Evolutionary conservation across 2,797 vertebrate species (phyloP).

Genomic region (Botia almorhae): DNA sequence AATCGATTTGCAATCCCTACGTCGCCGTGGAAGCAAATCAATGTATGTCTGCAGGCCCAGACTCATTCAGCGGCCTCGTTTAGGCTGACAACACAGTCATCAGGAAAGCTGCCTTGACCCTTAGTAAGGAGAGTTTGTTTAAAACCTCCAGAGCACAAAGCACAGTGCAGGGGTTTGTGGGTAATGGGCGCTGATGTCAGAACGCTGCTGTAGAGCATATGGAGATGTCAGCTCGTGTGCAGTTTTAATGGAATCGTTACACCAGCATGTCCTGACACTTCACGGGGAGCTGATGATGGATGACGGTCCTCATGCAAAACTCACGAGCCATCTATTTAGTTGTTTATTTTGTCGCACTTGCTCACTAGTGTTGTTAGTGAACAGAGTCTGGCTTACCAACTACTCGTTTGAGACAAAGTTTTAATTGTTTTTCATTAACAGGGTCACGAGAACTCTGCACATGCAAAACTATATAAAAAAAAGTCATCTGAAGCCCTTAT

Average conservation of each 20-base stretch:
- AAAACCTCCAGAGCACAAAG: conserved; percentile 41
- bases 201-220: conserved; percentile 45
- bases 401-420: conserved; percentile 54
- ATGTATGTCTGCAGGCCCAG: neutral
- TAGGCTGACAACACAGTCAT: neutral
- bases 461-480: no score
- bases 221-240: conserved; percentile 57
- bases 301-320: conserved; percentile 38
- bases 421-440: neutral
- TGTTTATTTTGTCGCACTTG: neutral
- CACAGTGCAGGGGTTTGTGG: conserved; percentile 51
- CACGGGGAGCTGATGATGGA: conserved; percentile 40
- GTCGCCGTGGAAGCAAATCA: conserved; percentile 49
- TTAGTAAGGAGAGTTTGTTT: conserved; percentile 46
- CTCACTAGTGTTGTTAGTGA: neutral
- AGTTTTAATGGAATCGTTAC: conserved; percentile 55
- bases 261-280: conserved; percentile 50
- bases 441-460: no score
- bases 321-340: conserved; percentile 28
- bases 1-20: conserved; percentile 51
- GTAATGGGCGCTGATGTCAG: conserved; percentile 58
- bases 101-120: conserved; percentile 44
- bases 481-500: no score
- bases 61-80: neutral
- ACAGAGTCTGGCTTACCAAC: conserved; percentile 26